A percentile compares a stretch with the other conserved stretches of the same genome.
Evolutionary conservation across 23 tunicate genomes (phyloP).

Genomic region (Oikopleura dioica): DNA sequence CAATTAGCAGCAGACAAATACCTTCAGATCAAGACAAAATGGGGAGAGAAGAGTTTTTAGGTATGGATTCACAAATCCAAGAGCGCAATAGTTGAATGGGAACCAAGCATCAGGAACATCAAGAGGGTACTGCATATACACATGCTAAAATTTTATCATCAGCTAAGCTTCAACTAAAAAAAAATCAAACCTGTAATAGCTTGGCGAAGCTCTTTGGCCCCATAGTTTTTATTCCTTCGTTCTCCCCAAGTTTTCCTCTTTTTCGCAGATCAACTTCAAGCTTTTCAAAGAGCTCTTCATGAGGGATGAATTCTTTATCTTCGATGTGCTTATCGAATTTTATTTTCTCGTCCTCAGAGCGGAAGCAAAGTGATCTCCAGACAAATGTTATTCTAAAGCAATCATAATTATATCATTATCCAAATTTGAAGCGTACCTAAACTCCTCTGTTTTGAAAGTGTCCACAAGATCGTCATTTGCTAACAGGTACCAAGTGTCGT

Average conservation of each 20-base stretch:
- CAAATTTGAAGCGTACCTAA: no score
- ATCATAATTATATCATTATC: no score
- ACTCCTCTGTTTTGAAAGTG: not conserved
- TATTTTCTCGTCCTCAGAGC: not conserved
- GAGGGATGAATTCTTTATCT: not conserved
- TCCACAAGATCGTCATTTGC: not conserved
- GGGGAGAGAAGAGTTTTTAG: not conserved
- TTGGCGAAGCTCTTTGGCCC: not conserved
- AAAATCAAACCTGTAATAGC: not conserved
- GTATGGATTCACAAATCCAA: not conserved
- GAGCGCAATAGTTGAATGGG: not conserved
- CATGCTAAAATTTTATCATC: no score
- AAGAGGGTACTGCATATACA: not conserved
- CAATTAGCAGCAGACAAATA: no score
- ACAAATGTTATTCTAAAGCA: not conserved
- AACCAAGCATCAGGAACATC: not conserved
- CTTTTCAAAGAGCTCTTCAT: not conserved
- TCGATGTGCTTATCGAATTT: not conserved
- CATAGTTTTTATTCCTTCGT: not conserved
- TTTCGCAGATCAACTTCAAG: not conserved
- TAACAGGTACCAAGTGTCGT: not conserved
- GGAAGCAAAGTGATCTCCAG: not conserved
- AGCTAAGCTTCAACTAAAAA: no score
- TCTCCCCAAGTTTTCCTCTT: not conserved
- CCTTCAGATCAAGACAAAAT: not conserved